Percentiles rank a stretch among this genome's conserved stretches.
phyloP scores from a whole-genome alignment of 1,140 invertebrate genomes.

The Drosophila pandora region DNA sequence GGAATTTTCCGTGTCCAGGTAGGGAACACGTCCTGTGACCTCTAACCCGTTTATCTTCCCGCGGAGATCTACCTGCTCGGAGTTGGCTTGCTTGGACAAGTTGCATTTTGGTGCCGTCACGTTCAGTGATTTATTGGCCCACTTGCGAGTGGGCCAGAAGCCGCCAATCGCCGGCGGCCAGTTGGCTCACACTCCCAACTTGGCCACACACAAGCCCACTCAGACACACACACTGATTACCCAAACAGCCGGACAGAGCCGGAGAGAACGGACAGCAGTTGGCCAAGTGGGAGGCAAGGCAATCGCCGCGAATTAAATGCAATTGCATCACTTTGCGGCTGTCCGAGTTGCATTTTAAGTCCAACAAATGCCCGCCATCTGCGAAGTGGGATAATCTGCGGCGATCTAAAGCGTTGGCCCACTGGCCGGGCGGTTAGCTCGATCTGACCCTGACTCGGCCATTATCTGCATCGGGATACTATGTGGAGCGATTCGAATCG shows the following conservation, averaged over 20 bases:
- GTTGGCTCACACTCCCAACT: conserved; percentile 33
- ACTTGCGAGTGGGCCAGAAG: conserved; percentile 62
- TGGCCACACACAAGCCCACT: conserved; percentile 32
- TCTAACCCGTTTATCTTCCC: neutral
- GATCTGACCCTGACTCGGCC: conserved; percentile 31
- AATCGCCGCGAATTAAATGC: conserved; percentile 53
- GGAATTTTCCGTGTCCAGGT: conserved; percentile 5
- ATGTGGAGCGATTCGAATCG: conserved; percentile 10
- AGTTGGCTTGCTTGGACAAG: conserved; percentile 6
- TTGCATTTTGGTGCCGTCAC: conserved; percentile 40
- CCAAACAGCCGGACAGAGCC: conserved; percentile 14
- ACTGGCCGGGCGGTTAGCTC: conserved; percentile 11
- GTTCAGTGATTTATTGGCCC: conserved; percentile 78
- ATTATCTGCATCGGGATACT: conserved; percentile 6
- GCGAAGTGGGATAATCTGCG: conserved; percentile 26
- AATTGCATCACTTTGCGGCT: conserved; percentile 52
- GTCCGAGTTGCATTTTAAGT: conserved; percentile 31
- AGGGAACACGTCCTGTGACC: conserved; percentile 12
- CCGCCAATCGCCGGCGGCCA: conserved; percentile 21
- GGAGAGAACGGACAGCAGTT: conserved; percentile 48
- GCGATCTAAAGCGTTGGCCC: conserved; percentile 22
- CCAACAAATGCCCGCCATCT: conserved; percentile 36
- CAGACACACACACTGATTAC: conserved; percentile 32
- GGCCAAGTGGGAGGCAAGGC: conserved; percentile 49
- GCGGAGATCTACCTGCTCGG: conserved; percentile 15